Evolutionary conservation across 2,888 invertebrate genomes (phyloP).

Genomic region (Theretra japonica): DNA sequence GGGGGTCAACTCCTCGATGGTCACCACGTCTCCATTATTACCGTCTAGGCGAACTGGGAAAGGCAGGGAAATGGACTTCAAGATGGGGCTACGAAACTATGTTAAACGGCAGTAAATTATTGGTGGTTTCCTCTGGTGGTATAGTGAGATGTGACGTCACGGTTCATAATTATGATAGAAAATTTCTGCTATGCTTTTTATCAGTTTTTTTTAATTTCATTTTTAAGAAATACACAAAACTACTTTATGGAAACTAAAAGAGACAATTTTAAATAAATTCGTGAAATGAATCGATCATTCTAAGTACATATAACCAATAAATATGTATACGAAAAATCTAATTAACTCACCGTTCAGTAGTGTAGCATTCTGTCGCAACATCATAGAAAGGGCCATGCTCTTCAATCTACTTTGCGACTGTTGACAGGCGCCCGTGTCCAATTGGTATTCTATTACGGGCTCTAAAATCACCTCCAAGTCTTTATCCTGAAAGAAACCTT

Average conservation of each 20-base stretch:
- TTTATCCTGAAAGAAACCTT: slow-evolving; percentile 48
- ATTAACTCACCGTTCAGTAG: slow-evolving; percentile 60
- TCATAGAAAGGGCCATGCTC: slow-evolving; percentile 56
- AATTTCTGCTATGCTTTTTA: too few relatives aligned
- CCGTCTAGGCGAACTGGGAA: slow-evolving; percentile 65
- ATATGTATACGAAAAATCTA: neutral
- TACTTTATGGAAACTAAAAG: too few relatives aligned
- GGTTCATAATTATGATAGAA: too few relatives aligned
- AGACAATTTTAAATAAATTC: too few relatives aligned
- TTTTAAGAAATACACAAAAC: too few relatives aligned
- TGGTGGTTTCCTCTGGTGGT: too few relatives aligned
- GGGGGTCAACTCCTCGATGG: slow-evolving; percentile 41
- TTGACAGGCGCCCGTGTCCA: slow-evolving; percentile 64
- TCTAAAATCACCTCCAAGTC: slow-evolving; percentile 63
- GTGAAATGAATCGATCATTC: too few relatives aligned
- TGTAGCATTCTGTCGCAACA: slow-evolving; percentile 55
- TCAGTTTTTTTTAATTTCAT: too few relatives aligned
- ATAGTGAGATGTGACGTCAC: too few relatives aligned
- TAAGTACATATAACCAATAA: too few relatives aligned
- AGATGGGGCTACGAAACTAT: too few relatives aligned
- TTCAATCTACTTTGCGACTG: slow-evolving; percentile 47
- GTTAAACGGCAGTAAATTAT: too few relatives aligned
- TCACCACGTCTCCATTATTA: slow-evolving; percentile 61
- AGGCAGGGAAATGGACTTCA: neutral
- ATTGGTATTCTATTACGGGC: slow-evolving; percentile 71